phyloP scores from a whole-genome alignment of 1,140 invertebrate species.

The Trinorchestia longiramus region DNA sequence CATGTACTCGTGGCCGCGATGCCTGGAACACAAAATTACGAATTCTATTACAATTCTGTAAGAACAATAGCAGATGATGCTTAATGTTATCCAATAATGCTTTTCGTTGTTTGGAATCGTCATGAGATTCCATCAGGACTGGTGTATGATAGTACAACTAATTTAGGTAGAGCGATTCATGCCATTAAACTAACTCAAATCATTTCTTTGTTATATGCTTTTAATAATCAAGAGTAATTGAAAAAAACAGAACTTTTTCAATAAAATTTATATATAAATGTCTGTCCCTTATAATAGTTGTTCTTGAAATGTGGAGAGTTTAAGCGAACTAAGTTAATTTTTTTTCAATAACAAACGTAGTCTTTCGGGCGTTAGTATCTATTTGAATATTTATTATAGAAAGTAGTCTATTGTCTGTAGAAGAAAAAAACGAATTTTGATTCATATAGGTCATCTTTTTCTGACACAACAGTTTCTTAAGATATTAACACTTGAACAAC shows the following conservation, averaged over 20 bases:
- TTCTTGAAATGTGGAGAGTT: neutral
- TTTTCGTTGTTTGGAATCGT: too few relatives aligned
- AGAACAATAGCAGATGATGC: too few relatives aligned
- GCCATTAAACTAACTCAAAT: too few relatives aligned
- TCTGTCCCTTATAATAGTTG: neutral
- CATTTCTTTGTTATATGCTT: too few relatives aligned
- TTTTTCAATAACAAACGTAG: neutral
- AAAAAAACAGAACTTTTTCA: too few relatives aligned
- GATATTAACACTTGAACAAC: neutral
- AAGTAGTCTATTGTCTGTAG: neutral
- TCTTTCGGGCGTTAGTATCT: neutral
- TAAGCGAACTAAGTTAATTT: neutral
- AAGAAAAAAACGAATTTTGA: neutral
- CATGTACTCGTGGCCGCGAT: slow-evolving; percentile 30
- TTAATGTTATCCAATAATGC: too few relatives aligned
- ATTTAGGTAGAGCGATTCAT: too few relatives aligned
- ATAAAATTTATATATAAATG: too few relatives aligned
- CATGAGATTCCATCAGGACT: too few relatives aligned
- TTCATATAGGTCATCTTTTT: neutral
- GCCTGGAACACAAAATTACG: neutral
- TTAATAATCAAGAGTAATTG: too few relatives aligned
- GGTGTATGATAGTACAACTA: too few relatives aligned
- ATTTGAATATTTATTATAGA: neutral
- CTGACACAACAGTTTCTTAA: neutral
- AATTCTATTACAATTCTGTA: too few relatives aligned